Base-by-base conservation (phyloP, 2,113 vertebrate genomes). In the Gasterosteus aculeatus region DNA sequence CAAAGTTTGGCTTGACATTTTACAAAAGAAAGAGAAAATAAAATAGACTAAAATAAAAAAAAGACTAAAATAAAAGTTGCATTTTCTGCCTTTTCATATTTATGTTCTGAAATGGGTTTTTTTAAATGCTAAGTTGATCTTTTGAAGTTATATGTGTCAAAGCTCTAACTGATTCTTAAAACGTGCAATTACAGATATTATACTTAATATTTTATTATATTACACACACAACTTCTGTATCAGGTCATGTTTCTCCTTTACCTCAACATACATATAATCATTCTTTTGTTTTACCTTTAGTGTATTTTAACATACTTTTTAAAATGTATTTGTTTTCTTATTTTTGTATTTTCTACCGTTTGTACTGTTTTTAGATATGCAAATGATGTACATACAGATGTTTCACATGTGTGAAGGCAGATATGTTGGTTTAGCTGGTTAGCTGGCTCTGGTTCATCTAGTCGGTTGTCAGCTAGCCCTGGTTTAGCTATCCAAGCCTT, bases 321-420 rank as follows among this genome's bases (percentile, higher is more conserved):
- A n/a, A 42, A 33, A 63, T 26, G 44, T 51, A 15, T 59, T 75
- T 54, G 35, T 75, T 75, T 60, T 39, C 46, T 72, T 72, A 54
- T 60, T 47, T 77, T 54, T 85, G 71, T 70, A 64, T 83, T 88
- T 88, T 88, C 64, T 88, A 83, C 80, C n/a, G 47, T 88, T 88
- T 88, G 49, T 85, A 85, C 80, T 75, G 77, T 83, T 88, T 85
- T 66, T 85, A 78, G 59, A 78, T 22, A 19, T 82, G 60, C 44
- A 35, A 35, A 35, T 64, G 10, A 49, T 72, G 72, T 78, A 31
- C 3, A 33, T 47, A 57, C 10, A 9, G 49, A 72, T 35, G 35
- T 66, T 78, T 46, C n/a, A 26, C 39, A 64, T 49, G 10, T 47
- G 8, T 73, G 70, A 73, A 47, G n/a, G 57, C 29, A 26, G 51